phyloP scores from a whole-genome alignment of 2,797 vertebrate genomes.

The Petrocephalus schoutedeni region DNA sequence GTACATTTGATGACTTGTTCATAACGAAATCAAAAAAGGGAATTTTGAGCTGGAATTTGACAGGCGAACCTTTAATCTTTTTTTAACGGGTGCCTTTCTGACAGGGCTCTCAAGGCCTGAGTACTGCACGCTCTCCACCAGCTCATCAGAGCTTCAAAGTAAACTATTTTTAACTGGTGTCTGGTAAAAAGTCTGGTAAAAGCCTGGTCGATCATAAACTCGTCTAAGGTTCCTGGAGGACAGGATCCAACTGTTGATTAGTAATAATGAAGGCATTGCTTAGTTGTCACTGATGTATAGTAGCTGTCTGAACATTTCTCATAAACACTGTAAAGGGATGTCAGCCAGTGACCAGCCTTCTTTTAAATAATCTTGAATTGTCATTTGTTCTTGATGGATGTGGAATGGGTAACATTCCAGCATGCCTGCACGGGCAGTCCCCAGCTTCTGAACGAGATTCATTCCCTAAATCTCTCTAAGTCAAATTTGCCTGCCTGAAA shows the following conservation, averaged over 20 bases:
- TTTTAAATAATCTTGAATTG: not conserved
- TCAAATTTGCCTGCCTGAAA: not conserved
- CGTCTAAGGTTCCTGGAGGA: not conserved
- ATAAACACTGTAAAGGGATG: not conserved
- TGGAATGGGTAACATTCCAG: not conserved
- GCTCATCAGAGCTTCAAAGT: not conserved
- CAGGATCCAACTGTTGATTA: not conserved
- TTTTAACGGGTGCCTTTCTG: not conserved
- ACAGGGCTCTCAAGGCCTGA: not conserved
- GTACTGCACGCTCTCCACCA: not conserved
- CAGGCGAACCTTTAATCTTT: not conserved
- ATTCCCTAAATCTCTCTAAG: not conserved
- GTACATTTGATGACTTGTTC: not conserved
- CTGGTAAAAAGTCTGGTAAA: not conserved
- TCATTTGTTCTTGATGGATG: not conserved
- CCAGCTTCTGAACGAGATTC: not conserved
- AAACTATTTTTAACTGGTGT: constrained; percentile 1
- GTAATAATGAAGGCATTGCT: not conserved
- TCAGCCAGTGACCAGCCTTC: not conserved
- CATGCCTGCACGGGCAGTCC: not conserved
- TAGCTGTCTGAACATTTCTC: not conserved
- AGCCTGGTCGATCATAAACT: not conserved
- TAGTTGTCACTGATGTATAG: not conserved
- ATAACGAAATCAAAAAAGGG: not conserved
- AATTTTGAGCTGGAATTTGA: not conserved